Percentiles rank a stretch among this genome's conserved stretches.
These are phyloP conservation scores for Cyanoliseus patagonus DNA, from an alignment of 2,113 vertebrate species.

Conservation along the genomic window DNA sequence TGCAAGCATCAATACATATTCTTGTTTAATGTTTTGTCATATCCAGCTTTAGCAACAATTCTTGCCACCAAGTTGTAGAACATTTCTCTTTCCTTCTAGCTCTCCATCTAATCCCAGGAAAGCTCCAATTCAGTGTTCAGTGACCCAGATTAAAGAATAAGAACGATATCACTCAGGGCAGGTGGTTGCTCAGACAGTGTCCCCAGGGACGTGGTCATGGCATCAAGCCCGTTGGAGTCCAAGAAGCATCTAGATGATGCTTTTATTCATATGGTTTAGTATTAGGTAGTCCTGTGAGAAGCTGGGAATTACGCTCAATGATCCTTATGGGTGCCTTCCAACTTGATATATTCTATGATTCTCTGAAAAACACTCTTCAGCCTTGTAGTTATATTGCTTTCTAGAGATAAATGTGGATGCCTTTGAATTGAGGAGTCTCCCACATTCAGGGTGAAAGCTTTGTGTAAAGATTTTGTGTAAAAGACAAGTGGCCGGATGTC, in stretches of 20 bases:
- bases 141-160: not conserved
- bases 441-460: not conserved
- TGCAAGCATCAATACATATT: not conserved
- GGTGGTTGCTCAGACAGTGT: not conserved
- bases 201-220: not conserved
- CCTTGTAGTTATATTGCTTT: not conserved
- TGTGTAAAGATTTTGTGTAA: not conserved
- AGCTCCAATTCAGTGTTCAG: not conserved
- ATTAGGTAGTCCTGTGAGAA: not conserved
- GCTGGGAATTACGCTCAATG: rapidly evolving
- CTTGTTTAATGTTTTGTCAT: not conserved
- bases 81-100: not conserved
- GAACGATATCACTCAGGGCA: not conserved
- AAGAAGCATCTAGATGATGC: not conserved
- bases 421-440: not conserved
- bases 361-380: not conserved
- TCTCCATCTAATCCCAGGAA: not conserved
- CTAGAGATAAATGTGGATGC: not conserved
- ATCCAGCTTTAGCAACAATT: not conserved
- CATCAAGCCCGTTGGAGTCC: not conserved
- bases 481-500: not conserved
- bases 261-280: not conserved
- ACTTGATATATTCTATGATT: not conserved
- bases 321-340: not conserved
- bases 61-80: not conserved